Evolutionary conservation across 1,140 invertebrate genomes (phyloP).

Genomic region (Apis florea): DNA sequence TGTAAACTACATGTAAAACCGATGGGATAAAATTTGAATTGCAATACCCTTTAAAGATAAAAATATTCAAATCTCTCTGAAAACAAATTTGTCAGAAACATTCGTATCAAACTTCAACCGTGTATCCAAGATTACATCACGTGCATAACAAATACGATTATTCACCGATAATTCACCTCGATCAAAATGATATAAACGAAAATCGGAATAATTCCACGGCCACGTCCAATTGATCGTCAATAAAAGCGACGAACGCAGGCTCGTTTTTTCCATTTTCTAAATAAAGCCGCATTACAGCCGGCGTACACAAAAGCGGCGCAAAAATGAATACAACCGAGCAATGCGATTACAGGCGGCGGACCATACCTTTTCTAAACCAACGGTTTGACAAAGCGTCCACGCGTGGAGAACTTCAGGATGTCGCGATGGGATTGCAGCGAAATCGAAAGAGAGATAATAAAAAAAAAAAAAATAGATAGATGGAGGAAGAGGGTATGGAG

Average conservation of each 20-base stretch:
- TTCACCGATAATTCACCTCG: too few species aligned
- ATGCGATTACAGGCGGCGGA: conserved; percentile 8
- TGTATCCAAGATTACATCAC: too few species aligned
- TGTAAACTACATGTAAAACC: too few species aligned
- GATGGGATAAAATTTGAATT: too few species aligned
- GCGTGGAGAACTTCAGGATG: conserved; percentile 31
- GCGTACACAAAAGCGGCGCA: not conserved
- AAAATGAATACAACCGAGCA: conserved; percentile 23
- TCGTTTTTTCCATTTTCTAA: conserved; percentile 17
- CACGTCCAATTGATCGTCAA: not conserved
- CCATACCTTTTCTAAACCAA: conserved; percentile 12
- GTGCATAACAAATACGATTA: too few species aligned
- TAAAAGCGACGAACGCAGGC: not conserved
- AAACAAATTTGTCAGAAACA: too few species aligned
- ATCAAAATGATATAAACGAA: too few species aligned
- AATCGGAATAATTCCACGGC: not conserved
- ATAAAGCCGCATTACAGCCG: conserved; percentile 10
- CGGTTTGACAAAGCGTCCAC: conserved; percentile 28
- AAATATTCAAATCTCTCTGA: too few species aligned
- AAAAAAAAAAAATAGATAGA: too few species aligned
- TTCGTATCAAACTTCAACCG: too few species aligned
- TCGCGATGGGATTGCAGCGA: not conserved
- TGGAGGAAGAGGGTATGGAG: not conserved
- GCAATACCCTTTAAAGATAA: too few species aligned
- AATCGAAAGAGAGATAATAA: not conserved